Conservation (phyloP, 2,888 invertebrate genomes). For the Dynastes hyllus region DNA sequence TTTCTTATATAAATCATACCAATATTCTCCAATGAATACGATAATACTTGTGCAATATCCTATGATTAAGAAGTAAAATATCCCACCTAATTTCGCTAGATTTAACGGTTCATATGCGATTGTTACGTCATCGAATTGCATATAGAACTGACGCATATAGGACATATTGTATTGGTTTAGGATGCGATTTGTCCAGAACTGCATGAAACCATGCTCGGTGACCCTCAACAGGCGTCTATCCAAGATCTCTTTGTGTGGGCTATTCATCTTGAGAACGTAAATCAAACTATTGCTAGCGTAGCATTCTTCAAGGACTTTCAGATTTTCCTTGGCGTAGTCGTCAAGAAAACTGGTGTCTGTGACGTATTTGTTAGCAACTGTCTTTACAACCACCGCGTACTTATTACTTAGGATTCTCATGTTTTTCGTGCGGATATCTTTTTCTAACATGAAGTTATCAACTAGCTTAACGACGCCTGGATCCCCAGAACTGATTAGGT, state of each 20-base stretch:
- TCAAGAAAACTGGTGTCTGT: conserved; percentile 57
- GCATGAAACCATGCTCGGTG: conserved; percentile 58
- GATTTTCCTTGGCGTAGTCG: conserved; percentile 51
- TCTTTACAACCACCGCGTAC: conserved; percentile 55
- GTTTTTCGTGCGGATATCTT: conserved; percentile 27
- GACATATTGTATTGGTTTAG: conserved; percentile 7
- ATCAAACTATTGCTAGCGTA: conserved; percentile 55
- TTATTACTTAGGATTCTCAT: conserved; percentile 33
- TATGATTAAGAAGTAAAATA: conserved; percentile 22
- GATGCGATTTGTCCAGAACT: conserved; percentile 53
- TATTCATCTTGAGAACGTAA: conserved; percentile 57
- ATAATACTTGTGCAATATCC: conserved; percentile 13
- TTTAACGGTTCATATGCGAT: not conserved
- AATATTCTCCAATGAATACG: conserved; percentile 1
- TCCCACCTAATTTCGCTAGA: conserved; percentile 13
- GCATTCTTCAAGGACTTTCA: conserved; percentile 58
- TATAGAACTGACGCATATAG: not conserved
- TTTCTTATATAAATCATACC: conserved; percentile 5
- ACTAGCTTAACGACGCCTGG: not conserved
- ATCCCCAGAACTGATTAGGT: conserved; percentile 4
- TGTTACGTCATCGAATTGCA: not conserved
- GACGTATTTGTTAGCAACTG: conserved; percentile 57
- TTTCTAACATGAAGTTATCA: not conserved
- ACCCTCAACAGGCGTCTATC: conserved; percentile 52
- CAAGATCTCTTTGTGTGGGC: conserved; percentile 58